phyloP scores from a whole-genome alignment of 2,888 invertebrate species.

The Sarcophaga carnaria region DNA sequence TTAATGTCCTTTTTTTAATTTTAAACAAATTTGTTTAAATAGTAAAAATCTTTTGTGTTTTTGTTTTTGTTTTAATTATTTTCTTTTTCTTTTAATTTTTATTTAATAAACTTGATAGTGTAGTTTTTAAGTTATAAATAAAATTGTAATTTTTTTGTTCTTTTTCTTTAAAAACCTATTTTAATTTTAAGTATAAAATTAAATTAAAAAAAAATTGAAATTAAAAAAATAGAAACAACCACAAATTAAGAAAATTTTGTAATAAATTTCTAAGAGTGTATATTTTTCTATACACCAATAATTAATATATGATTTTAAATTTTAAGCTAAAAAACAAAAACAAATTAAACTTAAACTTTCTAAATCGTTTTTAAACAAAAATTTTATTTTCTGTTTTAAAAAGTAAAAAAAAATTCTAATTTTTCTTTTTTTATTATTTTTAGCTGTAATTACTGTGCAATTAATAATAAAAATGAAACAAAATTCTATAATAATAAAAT shows the following conservation, averaged over 20 bases:
- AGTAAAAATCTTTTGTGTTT: background rate
- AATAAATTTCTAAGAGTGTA: background rate
- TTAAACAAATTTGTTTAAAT: conserved; percentile 5
- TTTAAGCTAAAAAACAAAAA: conserved; percentile 10
- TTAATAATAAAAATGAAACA: conserved; percentile 62
- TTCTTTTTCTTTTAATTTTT: conserved; percentile 7
- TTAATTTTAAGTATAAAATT: conserved; percentile 5
- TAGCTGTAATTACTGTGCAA: conserved; percentile 70
- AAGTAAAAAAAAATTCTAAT: background rate
- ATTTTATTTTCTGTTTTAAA: conserved; percentile 28
- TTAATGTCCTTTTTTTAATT: conserved; percentile 9
- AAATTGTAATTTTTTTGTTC: background rate
- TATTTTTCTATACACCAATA: conserved; percentile 2
- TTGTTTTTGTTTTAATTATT: conserved; percentile 8
- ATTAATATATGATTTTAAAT: conserved; percentile 7
- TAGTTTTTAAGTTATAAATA: conserved; percentile 41
- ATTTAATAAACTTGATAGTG: background rate
- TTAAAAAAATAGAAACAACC: background rate
- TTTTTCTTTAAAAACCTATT: background rate
- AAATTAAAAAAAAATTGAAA: background rate
- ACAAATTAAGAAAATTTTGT: conserved; percentile 1
- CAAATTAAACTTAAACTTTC: conserved; percentile 10
- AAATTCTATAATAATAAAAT: conserved; percentile 22
- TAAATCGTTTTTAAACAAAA: background rate
- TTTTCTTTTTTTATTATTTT: conserved; percentile 42